phyloP scores from a whole-genome alignment of 2,797 vertebrate genomes.

The Pelobates cultripes region DNA sequence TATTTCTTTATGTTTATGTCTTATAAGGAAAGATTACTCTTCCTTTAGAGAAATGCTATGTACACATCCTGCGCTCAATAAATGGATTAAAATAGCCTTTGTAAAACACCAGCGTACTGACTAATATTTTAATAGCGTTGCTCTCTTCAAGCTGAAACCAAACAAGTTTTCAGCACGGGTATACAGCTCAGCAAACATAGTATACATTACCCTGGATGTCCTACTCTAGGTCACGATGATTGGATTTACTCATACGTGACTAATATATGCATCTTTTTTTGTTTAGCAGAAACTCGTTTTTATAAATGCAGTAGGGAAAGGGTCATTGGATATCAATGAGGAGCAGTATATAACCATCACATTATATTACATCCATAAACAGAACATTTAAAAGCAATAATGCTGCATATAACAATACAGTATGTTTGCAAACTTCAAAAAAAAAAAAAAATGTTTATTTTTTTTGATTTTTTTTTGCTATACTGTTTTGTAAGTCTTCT shows the following conservation, averaged over 20 bases:
- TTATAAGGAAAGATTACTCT: too few relatives aligned
- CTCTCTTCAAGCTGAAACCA: background rate
- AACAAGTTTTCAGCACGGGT: background rate
- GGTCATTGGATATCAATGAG: background rate
- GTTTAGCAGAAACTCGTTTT: background rate
- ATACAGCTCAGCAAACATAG: background rate
- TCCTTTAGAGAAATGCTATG: too few relatives aligned
- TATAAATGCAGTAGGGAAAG: background rate
- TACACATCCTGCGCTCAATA: background rate
- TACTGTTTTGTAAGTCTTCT: too few relatives aligned
- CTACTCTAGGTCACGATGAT: background rate
- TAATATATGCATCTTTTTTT: background rate
- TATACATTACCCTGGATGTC: constrained; percentile 10
- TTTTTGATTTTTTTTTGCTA: background rate
- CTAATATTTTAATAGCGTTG: background rate
- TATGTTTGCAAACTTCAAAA: background rate
- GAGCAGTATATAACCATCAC: background rate
- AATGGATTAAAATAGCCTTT: background rate
- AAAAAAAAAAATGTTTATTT: background rate
- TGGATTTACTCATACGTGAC: background rate
- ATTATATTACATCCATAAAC: background rate
- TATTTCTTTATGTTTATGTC: too few relatives aligned
- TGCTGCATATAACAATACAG: background rate
- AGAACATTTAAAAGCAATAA: background rate
- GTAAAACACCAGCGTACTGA: background rate